Percentiles rank a stretch among this genome's conserved stretches.
These are phyloP conservation scores for Entosphenus tridentatus DNA, from an alignment of 2,113 vertebrate genomes.

Conservation along the genomic window DNA sequence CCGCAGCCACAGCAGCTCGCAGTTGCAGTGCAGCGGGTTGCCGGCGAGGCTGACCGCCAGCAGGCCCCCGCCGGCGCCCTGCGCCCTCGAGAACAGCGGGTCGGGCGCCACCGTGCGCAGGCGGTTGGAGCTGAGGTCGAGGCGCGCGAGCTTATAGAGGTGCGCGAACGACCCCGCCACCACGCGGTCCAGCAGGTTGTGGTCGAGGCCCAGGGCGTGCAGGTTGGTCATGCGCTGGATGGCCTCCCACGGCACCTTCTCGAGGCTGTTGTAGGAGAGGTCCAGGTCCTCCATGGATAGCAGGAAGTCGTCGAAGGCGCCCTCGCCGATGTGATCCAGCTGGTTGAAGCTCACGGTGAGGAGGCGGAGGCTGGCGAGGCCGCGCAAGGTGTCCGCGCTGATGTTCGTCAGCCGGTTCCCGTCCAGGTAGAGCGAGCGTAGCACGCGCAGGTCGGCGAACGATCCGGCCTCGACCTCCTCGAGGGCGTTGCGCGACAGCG, in stretches of 20 bases:
- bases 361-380: slow-evolving; percentile 54
- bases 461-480: slow-evolving; percentile 54
- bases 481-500: slow-evolving; percentile 69
- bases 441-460: slow-evolving; percentile 44
- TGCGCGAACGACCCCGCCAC: slow-evolving; percentile 50
- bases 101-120: slow-evolving; percentile 68
- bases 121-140: slow-evolving; percentile 78
- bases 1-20: slow-evolving; percentile 74
- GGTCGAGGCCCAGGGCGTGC: slow-evolving; percentile 63
- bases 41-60: slow-evolving; percentile 59
- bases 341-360: slow-evolving; percentile 83
- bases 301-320: slow-evolving; percentile 56
- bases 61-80: slow-evolving; percentile 32
- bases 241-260: slow-evolving; percentile 58
- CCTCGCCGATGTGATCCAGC: slow-evolving; percentile 40
- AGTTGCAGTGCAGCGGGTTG: slow-evolving; percentile 83
- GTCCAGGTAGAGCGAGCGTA: slow-evolving; percentile 66
- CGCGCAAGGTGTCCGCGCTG: slow-evolving; percentile 46
- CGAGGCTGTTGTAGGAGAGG: slow-evolving; percentile 68
- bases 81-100: slow-evolving; percentile 38
- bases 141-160: slow-evolving; percentile 49
- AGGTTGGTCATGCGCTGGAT: slow-evolving; percentile 64
- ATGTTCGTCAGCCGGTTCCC: slow-evolving; percentile 54
- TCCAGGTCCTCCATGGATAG: slow-evolving; percentile 73
- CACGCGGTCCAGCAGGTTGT: slow-evolving; percentile 70